These are phyloP conservation scores for Hyposoter dolosus DNA, from an alignment of 2,888 invertebrate genomes.

Conservation along the genomic window DNA sequence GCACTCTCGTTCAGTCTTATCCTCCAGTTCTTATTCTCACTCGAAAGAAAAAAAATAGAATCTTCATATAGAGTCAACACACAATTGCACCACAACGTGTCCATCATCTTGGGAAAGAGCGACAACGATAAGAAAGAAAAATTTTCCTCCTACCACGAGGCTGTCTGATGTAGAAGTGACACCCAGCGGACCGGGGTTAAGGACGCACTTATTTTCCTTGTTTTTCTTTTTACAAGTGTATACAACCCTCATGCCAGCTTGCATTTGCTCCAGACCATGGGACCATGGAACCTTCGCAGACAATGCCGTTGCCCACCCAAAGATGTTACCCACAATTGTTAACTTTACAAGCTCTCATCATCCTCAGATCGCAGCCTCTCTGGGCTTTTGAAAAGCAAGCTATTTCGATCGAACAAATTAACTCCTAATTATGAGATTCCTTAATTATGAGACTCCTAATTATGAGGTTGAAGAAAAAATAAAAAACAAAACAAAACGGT, in stretches of 20 bases:
- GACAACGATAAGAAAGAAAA: constrained; percentile 2
- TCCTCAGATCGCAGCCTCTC: background rate
- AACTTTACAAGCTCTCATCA: background rate
- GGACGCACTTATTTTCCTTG: background rate
- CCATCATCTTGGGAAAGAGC: constrained; percentile 22
- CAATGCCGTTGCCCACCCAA: background rate
- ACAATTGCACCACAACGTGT: constrained; percentile 31
- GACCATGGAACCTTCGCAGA: background rate
- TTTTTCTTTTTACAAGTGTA: background rate
- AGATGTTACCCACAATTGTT: background rate
- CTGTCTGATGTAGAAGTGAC: background rate
- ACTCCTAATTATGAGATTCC: background rate
- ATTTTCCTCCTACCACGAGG: background rate
- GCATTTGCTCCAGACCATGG: background rate
- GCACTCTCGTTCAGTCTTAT: constrained; percentile 40
- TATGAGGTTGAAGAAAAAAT: background rate
- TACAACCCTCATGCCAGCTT: background rate
- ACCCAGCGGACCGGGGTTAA: background rate
- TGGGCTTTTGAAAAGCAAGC: too few species aligned
- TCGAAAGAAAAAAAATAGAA: constrained; percentile 38
- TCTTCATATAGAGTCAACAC: constrained; percentile 27
- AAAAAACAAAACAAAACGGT: too few species aligned
- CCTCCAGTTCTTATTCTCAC: background rate
- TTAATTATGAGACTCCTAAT: background rate
- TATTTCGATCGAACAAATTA: background rate